These are phyloP conservation scores for Meriones psammophilus DNA, from an alignment of 2,797 vertebrate species.

Conservation along the genomic window DNA sequence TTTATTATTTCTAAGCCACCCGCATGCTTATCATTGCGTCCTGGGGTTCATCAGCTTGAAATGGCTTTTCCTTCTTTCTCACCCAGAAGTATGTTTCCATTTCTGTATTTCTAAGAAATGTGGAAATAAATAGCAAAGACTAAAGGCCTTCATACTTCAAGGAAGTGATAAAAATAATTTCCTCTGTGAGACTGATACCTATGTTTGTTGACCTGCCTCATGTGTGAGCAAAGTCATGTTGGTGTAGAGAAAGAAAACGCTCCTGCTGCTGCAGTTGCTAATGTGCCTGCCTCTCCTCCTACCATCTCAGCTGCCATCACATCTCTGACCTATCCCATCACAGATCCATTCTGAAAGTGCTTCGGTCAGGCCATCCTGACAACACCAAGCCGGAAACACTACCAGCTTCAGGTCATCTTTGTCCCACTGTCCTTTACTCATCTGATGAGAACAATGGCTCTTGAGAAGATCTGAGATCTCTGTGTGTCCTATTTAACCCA, in stretches of 20 bases:
- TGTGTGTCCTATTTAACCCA: neutral
- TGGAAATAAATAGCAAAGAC: neutral
- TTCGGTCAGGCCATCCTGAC: neutral
- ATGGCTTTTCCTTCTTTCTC: neutral
- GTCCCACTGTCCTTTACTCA: neutral
- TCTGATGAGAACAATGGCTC: neutral
- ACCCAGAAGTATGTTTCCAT: neutral
- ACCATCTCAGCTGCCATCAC: neutral
- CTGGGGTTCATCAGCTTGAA: neutral
- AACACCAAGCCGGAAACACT: accelerated
- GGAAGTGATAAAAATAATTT: neutral
- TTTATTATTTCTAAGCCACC: neutral
- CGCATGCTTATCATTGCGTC: neutral
- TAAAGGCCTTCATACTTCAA: neutral
- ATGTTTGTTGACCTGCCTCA: neutral
- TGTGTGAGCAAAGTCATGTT: neutral
- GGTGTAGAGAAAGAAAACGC: neutral
- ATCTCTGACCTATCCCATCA: too few relatives aligned
- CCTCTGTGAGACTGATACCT: neutral
- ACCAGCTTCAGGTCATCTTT: neutral
- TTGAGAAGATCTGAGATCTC: neutral
- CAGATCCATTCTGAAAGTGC: neutral
- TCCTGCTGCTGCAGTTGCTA: neutral
- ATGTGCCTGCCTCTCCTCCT: neutral
- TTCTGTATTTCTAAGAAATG: neutral